These are phyloP conservation scores for Cydia strobilella DNA, from an alignment of 1,140 invertebrate genomes.

Conservation along the genomic window DNA sequence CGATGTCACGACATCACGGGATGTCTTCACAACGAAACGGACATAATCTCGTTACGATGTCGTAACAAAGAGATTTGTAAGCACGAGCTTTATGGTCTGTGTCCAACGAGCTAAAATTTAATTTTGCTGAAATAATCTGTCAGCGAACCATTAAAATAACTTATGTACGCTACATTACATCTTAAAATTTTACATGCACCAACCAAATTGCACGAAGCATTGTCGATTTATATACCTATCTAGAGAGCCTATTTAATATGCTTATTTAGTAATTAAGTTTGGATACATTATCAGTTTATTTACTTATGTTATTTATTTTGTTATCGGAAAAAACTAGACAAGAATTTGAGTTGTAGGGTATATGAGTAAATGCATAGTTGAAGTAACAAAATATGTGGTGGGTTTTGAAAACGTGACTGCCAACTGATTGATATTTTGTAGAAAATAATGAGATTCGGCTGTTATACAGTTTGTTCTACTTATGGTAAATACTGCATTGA, in stretches of 20 bases:
- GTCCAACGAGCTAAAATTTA: constrained; percentile 80
- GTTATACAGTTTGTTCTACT: no score
- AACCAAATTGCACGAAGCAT: not conserved
- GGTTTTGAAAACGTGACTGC: no score
- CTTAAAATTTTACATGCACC: constrained; percentile 52
- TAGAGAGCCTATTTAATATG: not conserved
- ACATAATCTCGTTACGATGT: constrained; percentile 79
- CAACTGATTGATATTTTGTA: no score
- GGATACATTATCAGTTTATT: no score
- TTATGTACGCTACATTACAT: constrained; percentile 55
- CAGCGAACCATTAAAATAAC: constrained; percentile 76
- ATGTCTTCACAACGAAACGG: constrained; percentile 70
- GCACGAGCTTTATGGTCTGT: constrained; percentile 78
- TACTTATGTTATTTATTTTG: no score
- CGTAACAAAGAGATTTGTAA: constrained; percentile 80
- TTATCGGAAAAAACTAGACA: no score
- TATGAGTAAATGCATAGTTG: no score
- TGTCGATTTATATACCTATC: not conserved
- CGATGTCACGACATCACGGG: constrained; percentile 69
- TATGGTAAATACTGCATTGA: not conserved
- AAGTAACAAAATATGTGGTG: no score
- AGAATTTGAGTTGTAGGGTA: no score
- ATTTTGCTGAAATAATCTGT: constrained; percentile 79
- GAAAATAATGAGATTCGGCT: no score
- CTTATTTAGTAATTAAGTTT: not conserved